Evolutionary conservation across 2,888 invertebrate genomes (phyloP).

Genomic region (Cistogaster globosa): DNA sequence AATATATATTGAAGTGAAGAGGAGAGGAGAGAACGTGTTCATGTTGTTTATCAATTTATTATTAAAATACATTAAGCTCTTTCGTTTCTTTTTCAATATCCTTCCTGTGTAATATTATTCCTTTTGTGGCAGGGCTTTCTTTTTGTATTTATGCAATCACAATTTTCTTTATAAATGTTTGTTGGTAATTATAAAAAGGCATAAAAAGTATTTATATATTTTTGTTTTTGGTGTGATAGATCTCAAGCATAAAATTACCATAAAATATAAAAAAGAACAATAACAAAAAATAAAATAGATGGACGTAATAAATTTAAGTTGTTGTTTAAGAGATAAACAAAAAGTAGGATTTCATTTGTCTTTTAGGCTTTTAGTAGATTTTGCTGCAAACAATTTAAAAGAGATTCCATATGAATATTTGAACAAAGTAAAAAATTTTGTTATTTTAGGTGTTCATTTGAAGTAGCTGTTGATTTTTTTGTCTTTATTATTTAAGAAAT

Average conservation of each 20-base stretch:
- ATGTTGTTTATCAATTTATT: constrained; percentile 62
- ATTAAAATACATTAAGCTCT: constrained; percentile 64
- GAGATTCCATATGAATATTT: not conserved
- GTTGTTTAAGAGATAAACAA: constrained; percentile 38
- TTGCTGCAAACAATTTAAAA: not conserved
- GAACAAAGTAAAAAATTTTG: not conserved
- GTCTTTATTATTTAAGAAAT: too few species aligned
- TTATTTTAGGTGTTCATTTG: too few species aligned
- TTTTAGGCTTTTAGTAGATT: not conserved
- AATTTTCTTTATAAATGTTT: not conserved
- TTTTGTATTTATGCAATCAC: constrained; percentile 15
- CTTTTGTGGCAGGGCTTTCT: constrained; percentile 46
- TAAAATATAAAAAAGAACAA: constrained; percentile 1
- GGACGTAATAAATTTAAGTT: constrained; percentile 56
- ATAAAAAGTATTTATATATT: constrained; percentile 15
- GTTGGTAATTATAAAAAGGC: not conserved
- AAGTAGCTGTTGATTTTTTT: too few species aligned
- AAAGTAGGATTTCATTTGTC: constrained; percentile 7
- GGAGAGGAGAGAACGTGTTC: too few species aligned
- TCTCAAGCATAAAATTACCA: constrained; percentile 40
- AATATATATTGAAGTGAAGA: not conserved
- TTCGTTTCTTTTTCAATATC: constrained; percentile 61
- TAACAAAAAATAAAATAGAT: constrained; percentile 36
- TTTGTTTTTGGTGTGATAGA: constrained; percentile 11
- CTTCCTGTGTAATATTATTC: constrained; percentile 62